Evolutionary conservation across 2,797 vertebrate species (phyloP), one percentile per base, ranked within the genome.

Genomic region (Hipposideros larvatus): DNA sequence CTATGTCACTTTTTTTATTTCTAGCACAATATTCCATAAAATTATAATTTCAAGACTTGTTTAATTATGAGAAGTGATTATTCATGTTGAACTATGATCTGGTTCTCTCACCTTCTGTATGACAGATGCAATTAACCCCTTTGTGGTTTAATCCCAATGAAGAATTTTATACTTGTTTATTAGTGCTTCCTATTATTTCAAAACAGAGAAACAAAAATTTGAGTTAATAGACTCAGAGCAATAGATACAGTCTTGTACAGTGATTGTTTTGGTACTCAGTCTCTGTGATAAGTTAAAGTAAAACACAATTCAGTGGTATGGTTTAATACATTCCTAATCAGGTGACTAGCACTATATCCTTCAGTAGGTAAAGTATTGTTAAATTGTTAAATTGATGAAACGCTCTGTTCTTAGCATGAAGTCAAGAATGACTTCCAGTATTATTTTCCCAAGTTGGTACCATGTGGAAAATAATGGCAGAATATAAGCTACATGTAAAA

Each of bases 131-230:
- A 84, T 77, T 74, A 96, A 79, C 6, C 85, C 16, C 28, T 77
- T 97, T 96, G 22, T 18, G 95, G 31, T 87, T 97, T 96, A 91
- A 95, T 94, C 11, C 4, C 57, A 73, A 2, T 28, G 22, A 43
- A 65, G 51, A 82, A 92, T 59, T n/a, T 11, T 63, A 26, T 11
- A 75, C 10, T 51, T 66, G 5, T 63, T 85, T 75, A 16, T 48
- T 74, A 75, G 51, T 90, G 21, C 9, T 94, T 85, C 34, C 13
- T 65, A 1, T 91, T 80, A 26, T 87, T 97, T 96, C 21, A 88
- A 87, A 95, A 80, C 48, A 86, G 26, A 95, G 41, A 93, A 95
- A 89, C 8, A 55, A 11, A 34, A 37, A 26, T 75, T 83, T 87
- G 5, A 83, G 55, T 53, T 65, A 90, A 83, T 70, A 18, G 24